phyloP scores from a whole-genome alignment of 2,113 vertebrate species.

The Cottus gobio region DNA sequence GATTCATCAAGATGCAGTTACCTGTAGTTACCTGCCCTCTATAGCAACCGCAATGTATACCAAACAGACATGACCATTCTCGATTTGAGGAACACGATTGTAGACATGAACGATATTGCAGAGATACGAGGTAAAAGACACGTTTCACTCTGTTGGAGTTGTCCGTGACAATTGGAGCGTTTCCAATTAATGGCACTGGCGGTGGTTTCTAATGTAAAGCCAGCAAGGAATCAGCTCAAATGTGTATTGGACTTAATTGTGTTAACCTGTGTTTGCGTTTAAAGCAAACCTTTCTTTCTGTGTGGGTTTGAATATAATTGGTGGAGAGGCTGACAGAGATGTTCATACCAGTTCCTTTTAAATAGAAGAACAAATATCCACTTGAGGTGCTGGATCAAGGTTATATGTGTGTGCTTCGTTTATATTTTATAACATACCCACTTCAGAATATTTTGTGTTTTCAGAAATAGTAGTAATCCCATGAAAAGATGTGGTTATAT shows the following conservation, averaged over 20 bases:
- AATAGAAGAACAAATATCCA: background rate
- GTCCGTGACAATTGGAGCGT: background rate
- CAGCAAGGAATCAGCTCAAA: background rate
- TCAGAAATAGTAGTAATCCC: background rate
- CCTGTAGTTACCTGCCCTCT: background rate
- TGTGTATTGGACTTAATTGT: background rate
- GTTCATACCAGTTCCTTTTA: background rate
- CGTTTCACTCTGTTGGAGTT: background rate
- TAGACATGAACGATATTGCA: background rate
- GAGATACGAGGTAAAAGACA: background rate
- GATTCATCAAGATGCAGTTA: conserved; percentile 37
- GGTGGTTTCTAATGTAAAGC: background rate
- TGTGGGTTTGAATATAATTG: background rate
- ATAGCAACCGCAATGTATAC: conserved; percentile 1
- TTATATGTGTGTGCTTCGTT: conserved; percentile 6
- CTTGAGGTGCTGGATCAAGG: background rate
- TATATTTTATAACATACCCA: conserved; percentile 1
- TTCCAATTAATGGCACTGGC: background rate
- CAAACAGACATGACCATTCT: conserved; percentile 8
- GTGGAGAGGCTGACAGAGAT: background rate
- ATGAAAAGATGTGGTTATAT: conserved; percentile 1
- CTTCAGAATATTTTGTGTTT: background rate
- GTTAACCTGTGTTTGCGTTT: background rate
- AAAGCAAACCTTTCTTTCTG: background rate
- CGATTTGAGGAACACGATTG: background rate